Evolutionary conservation across 1,140 invertebrate genomes (phyloP), one percentile per base, ranked within the genome.

Genomic region (Triops cancriformis): DNA sequence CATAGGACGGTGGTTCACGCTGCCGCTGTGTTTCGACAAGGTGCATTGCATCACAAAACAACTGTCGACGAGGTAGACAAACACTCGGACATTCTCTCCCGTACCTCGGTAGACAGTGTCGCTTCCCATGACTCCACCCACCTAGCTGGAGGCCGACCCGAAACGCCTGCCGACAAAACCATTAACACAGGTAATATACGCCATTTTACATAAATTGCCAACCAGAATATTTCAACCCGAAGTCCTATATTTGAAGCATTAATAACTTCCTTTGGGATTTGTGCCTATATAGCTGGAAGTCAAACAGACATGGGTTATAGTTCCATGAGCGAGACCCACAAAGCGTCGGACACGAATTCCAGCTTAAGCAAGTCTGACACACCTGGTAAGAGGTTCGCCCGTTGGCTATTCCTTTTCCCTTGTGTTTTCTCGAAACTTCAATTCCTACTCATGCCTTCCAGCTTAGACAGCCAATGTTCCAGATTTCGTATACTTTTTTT

Each of bases 1-100:
- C 77, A 5, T 78, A 87, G 95, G 80, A 96, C 97, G 84, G 94
- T 96, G 0, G 92, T 98, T 23, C 86, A 94, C 76, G 96, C 94
- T 3, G 93, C 95, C 1, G 93, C 95, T n/a, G 51, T 64, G 14
- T 64, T 64, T 64, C 14, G 51, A 14, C 51, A 64, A 64, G 51
- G 51, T 23, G 51, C 51, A 9, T 64, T 64, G 23, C 51, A 64
- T 64, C 51, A 64, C 14, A 64, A 64, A 64, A 14, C 23, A 64
- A 18, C 10, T 5, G 51, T 64, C 5, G 51, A 64, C 51, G 51
- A 64, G 23, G 51, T n/a, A 18, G 51, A 64, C 51, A 64, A 64
- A 14, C 51, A 64, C 14, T 64, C 78, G 18, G 82, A 83, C 77
- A 80, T 82, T 64, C 76, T 80, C 31, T 84, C 83, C n/a, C 79